A percentile compares a stretch with the other conserved stretches of the same genome.
Evolutionary conservation across 2,797 vertebrate species (phyloP).

Genomic region (Carapus acus): DNA sequence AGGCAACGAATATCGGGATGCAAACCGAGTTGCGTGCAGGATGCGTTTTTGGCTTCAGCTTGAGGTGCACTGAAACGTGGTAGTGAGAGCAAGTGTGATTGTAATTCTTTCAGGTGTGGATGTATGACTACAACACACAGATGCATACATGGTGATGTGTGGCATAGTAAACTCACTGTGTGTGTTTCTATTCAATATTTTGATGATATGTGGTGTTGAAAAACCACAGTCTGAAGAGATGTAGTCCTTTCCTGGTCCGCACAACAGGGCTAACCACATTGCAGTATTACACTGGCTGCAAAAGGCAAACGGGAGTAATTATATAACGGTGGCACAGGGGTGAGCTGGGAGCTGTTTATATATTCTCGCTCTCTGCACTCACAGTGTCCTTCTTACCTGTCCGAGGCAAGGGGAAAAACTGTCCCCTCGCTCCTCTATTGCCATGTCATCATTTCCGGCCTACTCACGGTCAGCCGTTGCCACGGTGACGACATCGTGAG

Average conservation of each 20-base stretch:
- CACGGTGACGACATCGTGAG: constrained; percentile 47
- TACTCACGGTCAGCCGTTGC: constrained; percentile 51
- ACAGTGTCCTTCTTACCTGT: constrained; percentile 52
- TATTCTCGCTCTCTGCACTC: constrained; percentile 30
- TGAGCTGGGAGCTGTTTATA: constrained; percentile 34
- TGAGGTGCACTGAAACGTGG: background rate
- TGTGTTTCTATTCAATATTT: too few relatives aligned
- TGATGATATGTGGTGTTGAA: constrained; percentile 2
- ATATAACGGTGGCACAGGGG: constrained; percentile 38
- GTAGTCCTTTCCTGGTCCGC: constrained; percentile 11
- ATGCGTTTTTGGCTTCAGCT: constrained; percentile 13
- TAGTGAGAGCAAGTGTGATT: too few relatives aligned
- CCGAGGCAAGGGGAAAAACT: constrained; percentile 54
- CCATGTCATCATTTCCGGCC: constrained; percentile 56
- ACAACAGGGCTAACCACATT: constrained; percentile 2
- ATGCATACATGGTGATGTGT: too few relatives aligned
- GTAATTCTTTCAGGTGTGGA: too few relatives aligned
- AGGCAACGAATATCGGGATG: constrained; percentile 46
- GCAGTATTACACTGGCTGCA: constrained; percentile 15
- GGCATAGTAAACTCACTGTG: constrained; percentile 4
- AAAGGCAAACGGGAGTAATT: constrained; percentile 33
- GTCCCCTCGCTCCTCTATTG: constrained; percentile 34
- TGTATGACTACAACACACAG: too few relatives aligned
- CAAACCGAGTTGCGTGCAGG: constrained; percentile 25
- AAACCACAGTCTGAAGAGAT: constrained; percentile 19